These are phyloP conservation scores for Artibeus lituratus DNA, from an alignment of 2,797 vertebrate genomes.

Conservation along the genomic window DNA sequence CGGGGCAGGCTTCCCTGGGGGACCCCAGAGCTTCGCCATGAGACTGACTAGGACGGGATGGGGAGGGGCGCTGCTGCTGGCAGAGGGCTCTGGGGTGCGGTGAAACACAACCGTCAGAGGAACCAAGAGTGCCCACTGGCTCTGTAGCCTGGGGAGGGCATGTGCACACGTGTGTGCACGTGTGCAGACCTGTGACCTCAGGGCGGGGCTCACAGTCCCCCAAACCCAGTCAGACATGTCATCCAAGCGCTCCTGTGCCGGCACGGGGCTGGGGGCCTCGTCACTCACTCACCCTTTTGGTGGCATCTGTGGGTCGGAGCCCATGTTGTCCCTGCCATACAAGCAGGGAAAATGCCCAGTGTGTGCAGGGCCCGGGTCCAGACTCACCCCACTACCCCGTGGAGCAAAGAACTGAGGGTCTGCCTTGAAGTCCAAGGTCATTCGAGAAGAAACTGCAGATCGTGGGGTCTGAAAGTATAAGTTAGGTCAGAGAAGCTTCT, in stretches of 20 bases:
- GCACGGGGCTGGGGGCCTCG: fast-evolving
- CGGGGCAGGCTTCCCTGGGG: not conserved
- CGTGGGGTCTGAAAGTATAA: not conserved
- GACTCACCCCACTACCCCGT: fast-evolving
- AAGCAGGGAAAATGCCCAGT: not conserved
- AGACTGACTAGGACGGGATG: not conserved
- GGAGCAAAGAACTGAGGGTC: not conserved
- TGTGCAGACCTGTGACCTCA: not conserved
- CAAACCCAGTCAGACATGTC: fast-evolving
- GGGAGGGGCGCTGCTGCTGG: fast-evolving
- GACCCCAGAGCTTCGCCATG: not conserved
- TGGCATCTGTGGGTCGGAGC: not conserved
- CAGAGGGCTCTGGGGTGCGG: not conserved
- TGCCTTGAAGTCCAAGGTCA: not conserved
- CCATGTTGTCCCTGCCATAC: fast-evolving
- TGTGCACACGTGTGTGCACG: fast-evolving
- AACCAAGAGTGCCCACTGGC: not conserved
- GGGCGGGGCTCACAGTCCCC: not conserved
- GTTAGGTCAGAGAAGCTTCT: not conserved
- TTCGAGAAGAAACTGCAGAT: not conserved
- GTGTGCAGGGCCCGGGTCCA: not conserved
- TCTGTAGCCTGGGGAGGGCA: not conserved
- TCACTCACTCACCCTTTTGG: not conserved
- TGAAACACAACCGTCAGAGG: fast-evolving
- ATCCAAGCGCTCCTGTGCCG: fast-evolving